phyloP scores from a whole-genome alignment of 2,797 vertebrate species.

The Sebastes diploproa region DNA sequence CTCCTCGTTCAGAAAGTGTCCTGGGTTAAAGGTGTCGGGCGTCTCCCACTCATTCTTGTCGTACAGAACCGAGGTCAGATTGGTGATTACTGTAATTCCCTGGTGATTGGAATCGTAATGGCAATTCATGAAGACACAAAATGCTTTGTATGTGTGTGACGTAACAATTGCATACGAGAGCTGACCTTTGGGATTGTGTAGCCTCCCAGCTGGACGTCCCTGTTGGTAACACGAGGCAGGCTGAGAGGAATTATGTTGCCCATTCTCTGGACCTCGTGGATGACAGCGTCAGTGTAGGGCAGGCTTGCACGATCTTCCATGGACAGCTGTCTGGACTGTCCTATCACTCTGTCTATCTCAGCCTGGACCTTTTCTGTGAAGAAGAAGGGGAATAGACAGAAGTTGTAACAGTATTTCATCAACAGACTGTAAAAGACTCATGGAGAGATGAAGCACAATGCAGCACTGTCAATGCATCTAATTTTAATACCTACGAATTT shows the following conservation, averaged over 20 bases:
- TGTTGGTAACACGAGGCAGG: constrained; percentile 37
- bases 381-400: not conserved
- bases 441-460: not conserved
- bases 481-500: not conserved
- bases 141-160: not conserved
- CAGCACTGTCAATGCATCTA: not conserved
- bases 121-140: not conserved
- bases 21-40: constrained; percentile 82
- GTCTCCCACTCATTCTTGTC: constrained; percentile 85
- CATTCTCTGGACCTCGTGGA: constrained; percentile 66
- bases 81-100: constrained; percentile 66
- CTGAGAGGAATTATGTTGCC: constrained; percentile 48
- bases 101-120: constrained; percentile 35
- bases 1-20: constrained; percentile 84
- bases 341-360: constrained; percentile 60
- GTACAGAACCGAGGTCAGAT: constrained; percentile 80
- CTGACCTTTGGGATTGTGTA: constrained; percentile 59
- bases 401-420: not conserved
- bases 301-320: constrained; percentile 54
- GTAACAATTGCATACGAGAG: not conserved
- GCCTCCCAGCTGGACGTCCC: constrained; percentile 35
- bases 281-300: constrained; percentile 63
- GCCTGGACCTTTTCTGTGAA: constrained; percentile 60
- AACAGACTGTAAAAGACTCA: too few relatives aligned
- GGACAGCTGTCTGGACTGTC: constrained; percentile 37